Base-by-base conservation (phyloP, 2,113 vertebrate genomes). In the Hipposideros armiger region DNA sequence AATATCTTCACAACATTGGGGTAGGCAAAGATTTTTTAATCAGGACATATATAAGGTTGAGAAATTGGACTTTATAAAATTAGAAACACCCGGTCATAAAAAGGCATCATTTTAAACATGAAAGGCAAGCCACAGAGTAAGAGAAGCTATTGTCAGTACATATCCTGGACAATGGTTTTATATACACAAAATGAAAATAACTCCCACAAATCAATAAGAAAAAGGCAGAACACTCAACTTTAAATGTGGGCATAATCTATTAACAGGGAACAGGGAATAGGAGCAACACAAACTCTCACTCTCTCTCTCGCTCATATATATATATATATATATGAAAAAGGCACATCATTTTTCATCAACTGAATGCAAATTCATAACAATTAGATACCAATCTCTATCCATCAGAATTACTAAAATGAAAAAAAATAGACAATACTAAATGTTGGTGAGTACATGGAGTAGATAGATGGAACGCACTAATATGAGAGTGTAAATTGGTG, bases 351-450 rank as follows among this genome's bases (percentile, higher is more conserved):
- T 70, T 30, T 82, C 17, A 36, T 76, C 66, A 93, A 42, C 30
- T 20, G 69, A 80, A 69, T 64, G 15, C 28, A 90, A 76, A 82
- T 77, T 76, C 54, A 82, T 56, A 60, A 6, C 32, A 86, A 67
- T 54, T 78, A 73, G 11, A 89, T 74, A 60, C 5, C 67, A 56
- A 42, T 42, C 36, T 54, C 11, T 80, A 80, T 2, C 8, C 42
- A 84, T 69, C n/a, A 66, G 40, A 91, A 89, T 69, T 62, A 76
- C 56, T 62, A 32, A 73, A 94, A 66, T 78, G 32, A 66, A 84
- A 72, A 72, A 91, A 84, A 32, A 36, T 17, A 70, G 9, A 26
- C 28, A 45, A 60, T 15, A 45, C 15, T 60, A 60, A 70, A 72
- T 72, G 11, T 50, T 50, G 22, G 7, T 72, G 47, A 70, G 32